Evolutionary conservation across 1,140 invertebrate species (phyloP).

Genomic region (Idris sp.): DNA sequence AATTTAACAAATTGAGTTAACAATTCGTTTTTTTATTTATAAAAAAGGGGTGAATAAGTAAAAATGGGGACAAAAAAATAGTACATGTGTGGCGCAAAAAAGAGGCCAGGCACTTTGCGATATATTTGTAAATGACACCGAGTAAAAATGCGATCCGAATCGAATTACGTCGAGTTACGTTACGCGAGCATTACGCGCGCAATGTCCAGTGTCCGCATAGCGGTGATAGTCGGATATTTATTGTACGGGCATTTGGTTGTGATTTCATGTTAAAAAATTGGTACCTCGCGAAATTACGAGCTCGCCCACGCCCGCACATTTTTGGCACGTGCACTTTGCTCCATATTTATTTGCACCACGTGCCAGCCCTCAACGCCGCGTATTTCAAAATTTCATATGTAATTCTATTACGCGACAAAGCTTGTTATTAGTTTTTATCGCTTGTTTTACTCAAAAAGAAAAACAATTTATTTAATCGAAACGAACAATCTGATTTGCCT

Average conservation of each 20-base stretch:
- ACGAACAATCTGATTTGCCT: too few species aligned
- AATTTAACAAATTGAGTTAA: too few species aligned
- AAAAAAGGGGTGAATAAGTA: constrained; percentile 31
- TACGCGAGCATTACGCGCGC: constrained; percentile 48
- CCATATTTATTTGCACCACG: constrained; percentile 60
- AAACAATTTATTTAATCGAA: constrained; percentile 11
- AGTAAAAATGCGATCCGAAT: constrained; percentile 61
- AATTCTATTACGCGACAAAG: constrained; percentile 45
- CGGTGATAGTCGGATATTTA: constrained; percentile 59
- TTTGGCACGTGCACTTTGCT: constrained; percentile 58
- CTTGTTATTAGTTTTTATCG: constrained; percentile 62
- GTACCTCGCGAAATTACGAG: constrained; percentile 60
- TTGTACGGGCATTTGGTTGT: constrained; percentile 61
- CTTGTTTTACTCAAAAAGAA: background rate
- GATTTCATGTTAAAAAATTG: constrained; percentile 61
- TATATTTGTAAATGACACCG: constrained; percentile 53
- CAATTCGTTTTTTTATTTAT: too few species aligned
- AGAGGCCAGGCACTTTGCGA: constrained; percentile 35
- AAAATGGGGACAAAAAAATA: constrained; percentile 22
- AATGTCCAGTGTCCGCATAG: constrained; percentile 42
- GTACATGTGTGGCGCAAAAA: constrained; percentile 28
- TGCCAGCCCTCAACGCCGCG: constrained; percentile 63
- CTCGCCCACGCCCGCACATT: constrained; percentile 53
- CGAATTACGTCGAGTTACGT: constrained; percentile 60
- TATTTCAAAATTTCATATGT: constrained; percentile 63